Evolutionary conservation across 2,888 invertebrate species (phyloP), one percentile per base, ranked within the genome.

Genomic region (Amblyjoppa proteus): DNA sequence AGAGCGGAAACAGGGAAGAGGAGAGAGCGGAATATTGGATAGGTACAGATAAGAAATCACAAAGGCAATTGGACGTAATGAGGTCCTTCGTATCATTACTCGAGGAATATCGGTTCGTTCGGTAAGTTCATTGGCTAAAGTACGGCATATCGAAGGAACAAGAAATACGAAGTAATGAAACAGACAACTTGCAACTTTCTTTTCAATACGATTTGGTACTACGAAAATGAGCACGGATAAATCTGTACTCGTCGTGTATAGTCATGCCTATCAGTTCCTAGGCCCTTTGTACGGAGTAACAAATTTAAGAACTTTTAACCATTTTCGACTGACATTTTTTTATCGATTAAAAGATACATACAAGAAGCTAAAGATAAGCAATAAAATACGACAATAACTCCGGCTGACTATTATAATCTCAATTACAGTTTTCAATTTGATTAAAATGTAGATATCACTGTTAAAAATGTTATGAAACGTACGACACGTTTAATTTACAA

Each of bases 61-160:
- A 58, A 28, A 28, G 58, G 25, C 58, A 58, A 58, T 58, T 58
- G 58, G 25, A 25, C 58, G 58, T 58, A 58, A 58, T 28, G 58
- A 28, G 58, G 28, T 58, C 58, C 25, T 58, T 58, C 58, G 58
- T 58, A 58, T 58, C 20, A 28, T 58, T 58, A 58, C 11, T 58
- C 5, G 28, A 28, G 28, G 25, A 25, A 25, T 58, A 58, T 58
- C 28, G 28, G 28, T 58, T 58, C 58, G 58, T 58, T 25, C 58
- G 25, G 1, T 58, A 58, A 58, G 13, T 28, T 28, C 25, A 58
- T 28, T 58, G 25, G 25, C 58, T 11, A 28, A 13, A 25, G 13
- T 28, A 11, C 25, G 1, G 13, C 28, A 28, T 28, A 28, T 58
- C 28, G 3, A 28, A 25, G 73, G 56, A 2, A 53, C 11, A 53